These are phyloP conservation scores for Ictalurus furcatus DNA, from an alignment of 2,113 vertebrate genomes.

Conservation along the genomic window DNA sequence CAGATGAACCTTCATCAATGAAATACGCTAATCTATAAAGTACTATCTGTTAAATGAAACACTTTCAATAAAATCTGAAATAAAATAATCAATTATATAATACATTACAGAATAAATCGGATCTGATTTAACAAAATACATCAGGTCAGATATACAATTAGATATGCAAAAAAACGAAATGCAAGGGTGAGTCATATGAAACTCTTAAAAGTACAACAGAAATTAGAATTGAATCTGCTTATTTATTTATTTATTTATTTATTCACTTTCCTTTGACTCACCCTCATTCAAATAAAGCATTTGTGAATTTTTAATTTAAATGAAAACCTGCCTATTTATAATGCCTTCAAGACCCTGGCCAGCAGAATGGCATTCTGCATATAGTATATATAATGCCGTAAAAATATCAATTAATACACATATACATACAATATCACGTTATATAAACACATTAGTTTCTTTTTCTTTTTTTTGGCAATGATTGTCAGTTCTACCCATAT, in stretches of 20 bases:
- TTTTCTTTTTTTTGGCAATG: conserved; percentile 68
- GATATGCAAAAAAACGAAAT: conserved; percentile 16
- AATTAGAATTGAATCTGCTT: background rate
- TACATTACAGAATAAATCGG: background rate
- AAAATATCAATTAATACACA: conserved; percentile 75
- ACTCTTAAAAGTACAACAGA: background rate
- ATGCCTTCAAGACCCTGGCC: conserved; percentile 69
- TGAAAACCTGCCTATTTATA: conserved; percentile 53
- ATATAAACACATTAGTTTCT: conserved; percentile 18
- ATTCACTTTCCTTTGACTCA: background rate
- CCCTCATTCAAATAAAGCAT: conserved; percentile 1
- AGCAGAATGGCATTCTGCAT: conserved; percentile 67
- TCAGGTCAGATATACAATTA: conserved; percentile 41
- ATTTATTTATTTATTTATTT: too few relatives aligned
- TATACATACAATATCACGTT: conserved; percentile 33
- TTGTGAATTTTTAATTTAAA: conserved; percentile 23
- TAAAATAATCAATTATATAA: conserved; percentile 11
- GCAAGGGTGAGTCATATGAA: background rate
- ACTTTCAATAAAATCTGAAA: background rate
- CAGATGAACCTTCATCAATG: conserved; percentile 20
- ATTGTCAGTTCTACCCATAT: conserved; percentile 65
- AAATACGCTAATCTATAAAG: conserved; percentile 5
- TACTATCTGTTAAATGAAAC: conserved; percentile 9
- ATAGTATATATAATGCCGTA: conserved; percentile 65
- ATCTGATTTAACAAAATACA: conserved; percentile 19